These are phyloP conservation scores for Cyprinodon tularosa DNA, from an alignment of 2,113 vertebrate genomes.

Conservation along the genomic window DNA sequence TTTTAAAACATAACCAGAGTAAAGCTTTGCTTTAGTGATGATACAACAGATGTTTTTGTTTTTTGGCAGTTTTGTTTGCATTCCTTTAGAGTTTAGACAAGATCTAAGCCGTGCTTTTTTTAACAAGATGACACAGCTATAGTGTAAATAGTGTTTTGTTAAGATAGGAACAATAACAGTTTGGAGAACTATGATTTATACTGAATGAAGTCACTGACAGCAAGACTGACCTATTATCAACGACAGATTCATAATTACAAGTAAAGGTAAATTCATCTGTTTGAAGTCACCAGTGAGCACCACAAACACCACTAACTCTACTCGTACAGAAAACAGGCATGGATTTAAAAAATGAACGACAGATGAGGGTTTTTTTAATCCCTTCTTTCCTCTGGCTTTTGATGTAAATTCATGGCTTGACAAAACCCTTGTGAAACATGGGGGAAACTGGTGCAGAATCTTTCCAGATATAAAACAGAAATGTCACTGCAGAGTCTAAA, in stretches of 20 bases:
- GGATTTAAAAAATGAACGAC: slow-evolving; percentile 30
- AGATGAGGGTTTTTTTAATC: slow-evolving; percentile 8
- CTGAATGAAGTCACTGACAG: slow-evolving; percentile 25
- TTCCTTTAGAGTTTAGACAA: background rate
- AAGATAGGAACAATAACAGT: background rate
- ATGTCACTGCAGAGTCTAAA: slow-evolving; percentile 63
- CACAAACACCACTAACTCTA: slow-evolving; percentile 21
- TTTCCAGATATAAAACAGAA: slow-evolving; percentile 55
- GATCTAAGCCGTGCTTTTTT: background rate
- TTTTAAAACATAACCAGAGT: background rate
- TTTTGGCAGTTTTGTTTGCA: background rate
- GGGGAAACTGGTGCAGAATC: slow-evolving; percentile 32
- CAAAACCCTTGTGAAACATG: slow-evolving; percentile 42
- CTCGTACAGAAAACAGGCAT: slow-evolving; percentile 47
- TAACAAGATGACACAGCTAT: background rate
- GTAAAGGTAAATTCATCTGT: slow-evolving; percentile 11
- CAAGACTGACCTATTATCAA: slow-evolving; percentile 17
- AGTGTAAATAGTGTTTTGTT: background rate
- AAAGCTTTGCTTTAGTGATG: background rate
- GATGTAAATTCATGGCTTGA: slow-evolving; percentile 39
- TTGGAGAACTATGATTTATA: slow-evolving; percentile 36
- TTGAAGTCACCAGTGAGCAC: slow-evolving; percentile 34
- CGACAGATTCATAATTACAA: slow-evolving; percentile 31
- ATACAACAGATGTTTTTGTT: background rate
- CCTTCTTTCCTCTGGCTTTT: slow-evolving; percentile 23